A percentile compares a stretch with the other conserved stretches of the same genome.
Evolutionary conservation across 2,888 invertebrate genomes (phyloP).

Genomic region (Trissolcus brochymenae): DNA sequence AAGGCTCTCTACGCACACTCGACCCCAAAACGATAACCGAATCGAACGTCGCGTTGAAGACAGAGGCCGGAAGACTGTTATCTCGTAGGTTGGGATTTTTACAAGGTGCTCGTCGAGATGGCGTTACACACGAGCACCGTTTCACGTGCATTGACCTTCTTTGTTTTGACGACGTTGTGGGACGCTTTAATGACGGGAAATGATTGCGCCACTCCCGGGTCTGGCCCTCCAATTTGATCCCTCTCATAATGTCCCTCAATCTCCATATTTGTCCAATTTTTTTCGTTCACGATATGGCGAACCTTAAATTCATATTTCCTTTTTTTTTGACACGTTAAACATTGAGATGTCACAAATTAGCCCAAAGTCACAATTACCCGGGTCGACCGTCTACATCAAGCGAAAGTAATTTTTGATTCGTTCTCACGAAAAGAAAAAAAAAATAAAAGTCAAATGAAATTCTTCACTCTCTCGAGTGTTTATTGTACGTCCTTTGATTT

Average conservation of each 20-base stretch:
- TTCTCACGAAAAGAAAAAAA: no score
- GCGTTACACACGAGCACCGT: slow-evolving; percentile 26
- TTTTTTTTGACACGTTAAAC: no score
- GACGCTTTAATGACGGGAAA: slow-evolving; percentile 24
- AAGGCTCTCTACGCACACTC: slow-evolving; percentile 41
- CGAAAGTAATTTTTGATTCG: no score
- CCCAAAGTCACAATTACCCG: no score
- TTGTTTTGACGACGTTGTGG: slow-evolving; percentile 40
- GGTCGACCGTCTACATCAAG: no score
- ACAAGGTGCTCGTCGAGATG: slow-evolving; percentile 36
- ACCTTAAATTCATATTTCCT: no score
- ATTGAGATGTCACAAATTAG: no score
- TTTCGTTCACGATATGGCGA: no score
- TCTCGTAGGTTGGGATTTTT: slow-evolving; percentile 38
- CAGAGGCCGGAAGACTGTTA: slow-evolving; percentile 33
- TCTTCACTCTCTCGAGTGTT: slow-evolving; percentile 18
- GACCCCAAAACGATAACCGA: slow-evolving; percentile 40
- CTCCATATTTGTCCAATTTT: no score
- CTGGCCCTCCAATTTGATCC: background rate
- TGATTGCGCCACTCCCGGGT: slow-evolving; percentile 2
- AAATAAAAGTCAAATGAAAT: no score
- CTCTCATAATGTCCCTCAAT: no score
- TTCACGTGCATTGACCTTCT: slow-evolving; percentile 47
- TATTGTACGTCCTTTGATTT: slow-evolving; percentile 22
- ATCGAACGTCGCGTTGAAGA: slow-evolving; percentile 31